Evolutionary conservation across 2,113 vertebrate species (phyloP).

Genomic region (Aepyceros melampus): DNA sequence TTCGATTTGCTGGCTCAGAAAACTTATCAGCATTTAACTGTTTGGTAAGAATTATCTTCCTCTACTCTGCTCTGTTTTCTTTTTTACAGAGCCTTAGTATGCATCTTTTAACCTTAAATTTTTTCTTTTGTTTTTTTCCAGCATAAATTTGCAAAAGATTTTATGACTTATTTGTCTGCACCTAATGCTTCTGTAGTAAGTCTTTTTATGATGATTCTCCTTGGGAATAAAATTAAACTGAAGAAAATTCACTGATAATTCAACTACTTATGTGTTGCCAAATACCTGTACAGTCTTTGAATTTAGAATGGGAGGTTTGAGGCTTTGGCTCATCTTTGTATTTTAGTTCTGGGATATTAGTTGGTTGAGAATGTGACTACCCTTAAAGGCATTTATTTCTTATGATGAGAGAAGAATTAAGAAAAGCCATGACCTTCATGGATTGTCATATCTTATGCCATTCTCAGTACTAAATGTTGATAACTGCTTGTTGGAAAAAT

Average conservation of each 20-base stretch:
- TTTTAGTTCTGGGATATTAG: conserved; percentile 18
- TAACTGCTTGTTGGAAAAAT: background rate
- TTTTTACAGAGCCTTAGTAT: background rate
- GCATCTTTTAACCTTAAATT: conserved; percentile 17
- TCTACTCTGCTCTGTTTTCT: background rate
- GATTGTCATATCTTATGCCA: background rate
- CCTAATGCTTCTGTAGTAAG: conserved; percentile 92
- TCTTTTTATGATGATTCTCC: conserved; percentile 53
- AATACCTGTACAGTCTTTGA: background rate
- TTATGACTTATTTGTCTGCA: conserved; percentile 93
- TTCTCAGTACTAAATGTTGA: background rate
- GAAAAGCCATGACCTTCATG: background rate
- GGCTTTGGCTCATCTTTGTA: background rate
- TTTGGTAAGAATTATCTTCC: conserved; percentile 81
- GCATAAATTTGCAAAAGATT: conserved; percentile 93
- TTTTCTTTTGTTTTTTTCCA: conserved; percentile 72
- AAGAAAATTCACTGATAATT: conserved; percentile 20
- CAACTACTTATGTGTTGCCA: background rate
- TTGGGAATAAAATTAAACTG: conserved; percentile 17
- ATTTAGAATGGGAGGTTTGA: background rate
- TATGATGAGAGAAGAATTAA: background rate
- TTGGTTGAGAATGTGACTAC: background rate
- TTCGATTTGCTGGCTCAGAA: conserved; percentile 96
- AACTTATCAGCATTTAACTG: conserved; percentile 97
- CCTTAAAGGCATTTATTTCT: background rate